Evolutionary conservation across 2,888 invertebrate genomes (phyloP), one percentile per base, ranked within the genome.

Genomic region (Heteropelma amictum): DNA sequence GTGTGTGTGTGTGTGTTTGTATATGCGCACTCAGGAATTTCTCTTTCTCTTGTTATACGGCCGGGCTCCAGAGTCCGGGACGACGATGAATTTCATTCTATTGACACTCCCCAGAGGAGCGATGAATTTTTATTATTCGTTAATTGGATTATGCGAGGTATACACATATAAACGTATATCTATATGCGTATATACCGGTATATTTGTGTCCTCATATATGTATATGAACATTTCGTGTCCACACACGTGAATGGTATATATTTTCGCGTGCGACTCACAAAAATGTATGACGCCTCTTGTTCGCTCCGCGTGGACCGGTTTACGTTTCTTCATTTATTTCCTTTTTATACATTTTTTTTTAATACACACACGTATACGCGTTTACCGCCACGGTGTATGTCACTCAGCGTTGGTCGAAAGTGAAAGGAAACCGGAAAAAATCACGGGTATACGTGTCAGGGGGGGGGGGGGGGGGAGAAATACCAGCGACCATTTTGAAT

Each of bases 41-140:
- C 60, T 26, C 35, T 8, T 49, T 17, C 8, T 28, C 28, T 19
- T 21, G 21, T n/a, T 64, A 28, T 63, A 26, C 17, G 10, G 42
- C 23, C 19, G 14, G 8, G 14, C 53, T n/a, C 17, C 3, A 7
- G 10, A 8, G 6, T 7, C 28, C 14, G n/a, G 8, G 6, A 40
- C 58, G 10, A 40, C 67, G 38, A 64, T 33, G 21, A 64, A 69
- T 64, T 73, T 69, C 40, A 60, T 64, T 74, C 60, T 69, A 73
- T 69, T 47, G 74, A 69, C 45, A 53, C 23, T 30, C 38, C 17
- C 21, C 58, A 35, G 42, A 40, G 51, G 45, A 53, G 54, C 64
- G 53, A 40, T 74, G 65, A 65, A 70, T 70, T 74, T 74, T 74
- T 70, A 70, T 74, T 65, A 74, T 58, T 33, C 61, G 38, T 40